phyloP scores from a whole-genome alignment of 2,797 vertebrate genomes.

The Todus mexicanus region DNA sequence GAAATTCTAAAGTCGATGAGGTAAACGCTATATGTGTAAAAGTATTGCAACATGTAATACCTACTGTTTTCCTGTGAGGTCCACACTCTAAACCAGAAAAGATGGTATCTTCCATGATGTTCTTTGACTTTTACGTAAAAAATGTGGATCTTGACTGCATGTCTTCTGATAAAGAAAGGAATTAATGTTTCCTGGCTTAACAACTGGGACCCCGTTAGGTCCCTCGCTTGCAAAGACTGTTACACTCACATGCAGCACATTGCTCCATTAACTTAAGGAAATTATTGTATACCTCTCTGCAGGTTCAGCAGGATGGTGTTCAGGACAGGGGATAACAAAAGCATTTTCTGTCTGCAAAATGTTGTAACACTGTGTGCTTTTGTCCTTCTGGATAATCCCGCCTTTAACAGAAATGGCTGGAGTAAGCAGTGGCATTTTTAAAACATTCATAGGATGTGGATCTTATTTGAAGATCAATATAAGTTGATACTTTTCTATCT shows the following conservation, averaged over 20 bases:
- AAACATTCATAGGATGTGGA: neutral
- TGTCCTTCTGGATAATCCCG: neutral
- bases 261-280: neutral
- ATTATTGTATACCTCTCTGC: neutral
- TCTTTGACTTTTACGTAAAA: neutral
- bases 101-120: neutral
- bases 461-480: neutral
- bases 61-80: neutral
- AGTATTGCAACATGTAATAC: neutral
- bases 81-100: neutral
- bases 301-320: neutral
- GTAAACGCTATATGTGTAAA: neutral
- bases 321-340: neutral
- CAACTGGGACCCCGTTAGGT: neutral
- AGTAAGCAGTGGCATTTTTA: neutral
- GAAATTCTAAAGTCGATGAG: accelerated
- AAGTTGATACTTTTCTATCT: neutral
- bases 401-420: neutral
- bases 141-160: neutral
- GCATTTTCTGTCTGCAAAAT: neutral
- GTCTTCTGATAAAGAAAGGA: neutral
- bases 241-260: accelerated
- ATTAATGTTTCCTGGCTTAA: neutral
- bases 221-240: neutral
- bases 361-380: neutral